phyloP scores from a whole-genome alignment of 1,140 invertebrate species.

The Branchinecta lynchi region DNA sequence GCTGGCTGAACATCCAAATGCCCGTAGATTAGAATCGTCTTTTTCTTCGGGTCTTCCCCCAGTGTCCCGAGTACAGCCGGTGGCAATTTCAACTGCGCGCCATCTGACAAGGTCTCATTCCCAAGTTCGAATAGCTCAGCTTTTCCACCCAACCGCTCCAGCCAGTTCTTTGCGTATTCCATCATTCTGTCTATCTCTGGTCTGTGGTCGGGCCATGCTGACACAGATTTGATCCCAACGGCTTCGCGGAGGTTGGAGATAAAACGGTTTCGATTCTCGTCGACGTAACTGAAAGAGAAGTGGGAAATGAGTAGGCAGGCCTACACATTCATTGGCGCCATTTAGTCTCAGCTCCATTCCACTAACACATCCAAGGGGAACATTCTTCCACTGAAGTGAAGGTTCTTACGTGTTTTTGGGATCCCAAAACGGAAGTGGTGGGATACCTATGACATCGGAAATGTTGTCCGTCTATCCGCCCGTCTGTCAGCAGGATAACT shows the following conservation, averaged over 20 bases:
- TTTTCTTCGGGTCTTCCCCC: conserved; percentile 67
- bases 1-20: conserved; percentile 98
- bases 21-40: conserved; percentile 87
- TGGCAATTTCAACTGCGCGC: conserved; percentile 56
- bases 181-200: conserved; percentile 58
- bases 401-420: no score
- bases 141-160: conserved; percentile 56
- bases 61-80: conserved; percentile 71
- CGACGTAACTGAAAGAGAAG: conserved; percentile 47
- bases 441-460: no score
- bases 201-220: conserved; percentile 67
- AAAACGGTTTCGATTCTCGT: conserved; percentile 54
- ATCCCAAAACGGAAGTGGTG: no score
- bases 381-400: no score
- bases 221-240: conserved; percentile 88
- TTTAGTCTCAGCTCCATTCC: no score
- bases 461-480: no score
- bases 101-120: conserved; percentile 49
- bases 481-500: no score
- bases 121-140: conserved; percentile 68
- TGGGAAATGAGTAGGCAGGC: neutral
- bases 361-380: no score
- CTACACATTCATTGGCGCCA: no score
- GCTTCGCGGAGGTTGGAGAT: conserved; percentile 64
- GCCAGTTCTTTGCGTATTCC: conserved; percentile 54